Evolutionary conservation across 1,140 invertebrate genomes (phyloP), one percentile per base, ranked within the genome.

Genomic region (Branchinecta lindahli): DNA sequence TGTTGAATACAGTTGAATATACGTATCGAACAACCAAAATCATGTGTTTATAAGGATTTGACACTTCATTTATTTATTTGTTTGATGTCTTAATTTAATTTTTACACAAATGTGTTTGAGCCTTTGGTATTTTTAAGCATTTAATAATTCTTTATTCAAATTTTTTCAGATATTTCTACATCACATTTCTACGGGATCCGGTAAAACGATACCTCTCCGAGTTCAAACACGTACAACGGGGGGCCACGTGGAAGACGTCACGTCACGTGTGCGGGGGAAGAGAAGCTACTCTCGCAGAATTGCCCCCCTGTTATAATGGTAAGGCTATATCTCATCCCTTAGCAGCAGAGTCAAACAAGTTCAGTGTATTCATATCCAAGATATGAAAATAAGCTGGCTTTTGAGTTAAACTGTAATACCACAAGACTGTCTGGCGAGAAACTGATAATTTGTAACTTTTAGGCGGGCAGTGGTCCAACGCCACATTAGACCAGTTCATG

Each of bases 151-250:
- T 66, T 46, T 20, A 46, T 73, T 68, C 45, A 68, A 66, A 67
- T 67, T 67, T 74, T 73, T 74, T 52, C 75, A 86, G 85, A 74
- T 98, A 98, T 81, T 96, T 96, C 81, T 98, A 97, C 80, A 92
- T 98, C 70, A 96, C 94, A 21, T 85, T 99, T 71, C 82, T 98
- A 45, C 84, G 96, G 71, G 90, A 98, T 76, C 96, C 96, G 10
- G 86, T 97, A 44, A 77, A 81, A 76, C 85, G 94, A 74, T 98
- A 93, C 80, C 80, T 97, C 73, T 94, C 91, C 71, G 94, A 98
- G 80, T 97, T 91, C 79, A 84, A 88, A 66, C 96, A 99, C 81
- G 96, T 98, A 46, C 89, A 94, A 77, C 85, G 96, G 45, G 96
- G 96, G 46, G 96, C 95, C 67, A 98, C 95, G n/a, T 99, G 96